phyloP scores from a whole-genome alignment of 23 tunicate species.

The Styela clava region DNA sequence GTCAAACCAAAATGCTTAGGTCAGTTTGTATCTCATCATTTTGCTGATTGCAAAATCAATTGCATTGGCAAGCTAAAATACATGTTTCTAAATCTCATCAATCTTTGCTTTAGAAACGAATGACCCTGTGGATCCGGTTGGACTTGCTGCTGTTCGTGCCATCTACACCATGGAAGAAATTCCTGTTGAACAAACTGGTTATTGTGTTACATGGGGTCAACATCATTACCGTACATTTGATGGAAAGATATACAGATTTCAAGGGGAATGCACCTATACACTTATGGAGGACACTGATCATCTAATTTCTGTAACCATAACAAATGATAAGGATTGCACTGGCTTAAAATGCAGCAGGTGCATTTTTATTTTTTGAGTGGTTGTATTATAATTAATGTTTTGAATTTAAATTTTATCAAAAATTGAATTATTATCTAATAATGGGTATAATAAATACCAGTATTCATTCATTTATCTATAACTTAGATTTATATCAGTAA shows the following conservation, averaged over 20 bases:
- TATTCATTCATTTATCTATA: no score
- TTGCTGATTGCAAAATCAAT: no score
- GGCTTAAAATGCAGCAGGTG: conserved; percentile 60
- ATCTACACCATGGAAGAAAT: conserved; percentile 68
- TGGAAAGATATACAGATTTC: conserved; percentile 84
- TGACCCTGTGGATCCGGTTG: conserved; percentile 84
- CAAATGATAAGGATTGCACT: conserved; percentile 57
- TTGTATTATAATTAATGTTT: no score
- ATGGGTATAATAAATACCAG: no score
- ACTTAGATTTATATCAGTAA: no score
- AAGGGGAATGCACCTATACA: conserved; percentile 87
- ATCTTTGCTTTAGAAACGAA: conserved; percentile 79
- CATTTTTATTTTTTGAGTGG: neutral
- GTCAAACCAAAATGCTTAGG: conserved; percentile 62
- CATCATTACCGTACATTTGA: conserved; percentile 98
- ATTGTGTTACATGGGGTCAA: conserved; percentile 98
- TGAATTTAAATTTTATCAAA: no score
- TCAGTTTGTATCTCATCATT: no score
- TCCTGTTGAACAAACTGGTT: conserved; percentile 90
- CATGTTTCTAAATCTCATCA: no score
- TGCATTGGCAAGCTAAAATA: no score
- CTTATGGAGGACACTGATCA: conserved; percentile 74
- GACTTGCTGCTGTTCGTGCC: conserved; percentile 82
- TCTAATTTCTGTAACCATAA: conserved; percentile 67
- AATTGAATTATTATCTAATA: no score